Percentiles rank a stretch among this genome's conserved stretches.
Evolutionary conservation across 2,113 vertebrate genomes (phyloP).

Genomic region (Albula glossodonta): DNA sequence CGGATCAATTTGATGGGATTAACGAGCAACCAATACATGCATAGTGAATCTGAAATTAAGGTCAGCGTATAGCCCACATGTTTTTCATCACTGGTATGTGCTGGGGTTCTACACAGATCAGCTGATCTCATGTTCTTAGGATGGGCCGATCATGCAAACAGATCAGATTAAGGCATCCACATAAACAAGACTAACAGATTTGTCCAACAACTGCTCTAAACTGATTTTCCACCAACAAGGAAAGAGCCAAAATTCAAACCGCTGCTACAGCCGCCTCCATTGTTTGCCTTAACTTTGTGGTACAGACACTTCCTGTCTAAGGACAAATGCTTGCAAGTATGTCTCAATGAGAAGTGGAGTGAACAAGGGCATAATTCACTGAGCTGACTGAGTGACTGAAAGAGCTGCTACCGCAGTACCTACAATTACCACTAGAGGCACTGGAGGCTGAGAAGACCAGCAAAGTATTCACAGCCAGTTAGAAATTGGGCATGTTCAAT

Average conservation of each 20-base stretch:
- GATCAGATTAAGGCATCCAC: neutral
- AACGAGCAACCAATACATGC: neutral
- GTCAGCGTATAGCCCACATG: neutral
- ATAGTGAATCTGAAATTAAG: neutral
- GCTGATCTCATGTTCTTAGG: neutral
- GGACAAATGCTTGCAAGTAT: neutral
- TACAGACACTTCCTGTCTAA: neutral
- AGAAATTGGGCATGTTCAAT: too few species aligned
- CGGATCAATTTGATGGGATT: too few species aligned
- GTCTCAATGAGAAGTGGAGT: neutral
- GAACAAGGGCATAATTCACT: neutral
- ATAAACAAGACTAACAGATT: neutral
- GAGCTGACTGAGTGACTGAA: neutral
- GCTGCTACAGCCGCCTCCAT: neutral
- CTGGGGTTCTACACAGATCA: neutral
- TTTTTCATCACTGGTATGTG: neutral
- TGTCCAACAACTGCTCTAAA: neutral
- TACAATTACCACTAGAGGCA: too few species aligned
- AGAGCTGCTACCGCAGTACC: too few species aligned
- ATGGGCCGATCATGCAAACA: neutral
- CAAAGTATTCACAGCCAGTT: too few species aligned
- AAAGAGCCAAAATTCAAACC: neutral
- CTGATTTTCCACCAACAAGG: neutral
- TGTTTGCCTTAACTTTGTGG: neutral
- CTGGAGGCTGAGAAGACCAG: too few species aligned